Evolutionary conservation across 2,113 vertebrate species (phyloP).

Genomic region (Glaucidium brasilianum): DNA sequence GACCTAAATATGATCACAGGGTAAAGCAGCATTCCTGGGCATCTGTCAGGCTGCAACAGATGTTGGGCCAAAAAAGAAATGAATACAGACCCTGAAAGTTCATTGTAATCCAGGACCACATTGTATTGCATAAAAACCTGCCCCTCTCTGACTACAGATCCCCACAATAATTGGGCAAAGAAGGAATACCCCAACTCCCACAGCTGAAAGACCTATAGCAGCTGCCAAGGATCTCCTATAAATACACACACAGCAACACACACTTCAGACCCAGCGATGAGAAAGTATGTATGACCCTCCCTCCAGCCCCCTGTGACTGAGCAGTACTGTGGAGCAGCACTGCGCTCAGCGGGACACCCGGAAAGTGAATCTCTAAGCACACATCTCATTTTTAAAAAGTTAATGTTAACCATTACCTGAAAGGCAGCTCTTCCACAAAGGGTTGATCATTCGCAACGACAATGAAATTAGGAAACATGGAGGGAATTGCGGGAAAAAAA

Average conservation of each 20-base stretch:
- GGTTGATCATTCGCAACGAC: not conserved
- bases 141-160: not conserved
- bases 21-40: not conserved
- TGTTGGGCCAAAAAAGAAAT: not conserved
- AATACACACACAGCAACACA: not conserved
- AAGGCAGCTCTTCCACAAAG: slow-evolving; percentile 10
- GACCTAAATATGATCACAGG: not conserved
- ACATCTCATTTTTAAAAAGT: not conserved
- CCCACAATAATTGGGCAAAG: not conserved
- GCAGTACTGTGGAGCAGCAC: not conserved
- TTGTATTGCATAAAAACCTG: not conserved
- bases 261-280: not conserved
- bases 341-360: not conserved
- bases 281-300: not conserved
- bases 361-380: not conserved
- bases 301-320: not conserved
- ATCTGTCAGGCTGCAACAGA: not conserved
- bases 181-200: not conserved
- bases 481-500: not conserved
- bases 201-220: not conserved
- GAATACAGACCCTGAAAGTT: not conserved
- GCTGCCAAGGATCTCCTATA: not conserved
- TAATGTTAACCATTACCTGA: not conserved
- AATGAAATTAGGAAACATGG: not conserved
- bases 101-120: not conserved